Percentiles rank a stretch among this genome's conserved stretches.
phyloP scores from a whole-genome alignment of 2,797 vertebrate species.

The Simalia tracyae region DNA sequence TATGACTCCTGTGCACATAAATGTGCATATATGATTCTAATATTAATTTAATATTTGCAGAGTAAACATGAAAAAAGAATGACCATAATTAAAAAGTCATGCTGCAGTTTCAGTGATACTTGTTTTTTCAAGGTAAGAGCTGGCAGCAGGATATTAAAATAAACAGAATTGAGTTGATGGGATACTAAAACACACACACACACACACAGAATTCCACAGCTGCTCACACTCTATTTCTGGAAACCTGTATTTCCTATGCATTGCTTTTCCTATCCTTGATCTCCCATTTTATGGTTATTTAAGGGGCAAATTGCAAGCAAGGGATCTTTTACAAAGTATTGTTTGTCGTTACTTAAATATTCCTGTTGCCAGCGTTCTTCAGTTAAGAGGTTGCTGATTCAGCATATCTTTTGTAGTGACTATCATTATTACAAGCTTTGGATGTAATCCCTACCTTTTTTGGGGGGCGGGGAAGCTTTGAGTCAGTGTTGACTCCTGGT shows the following conservation, averaged over 20 bases:
- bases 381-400: neutral
- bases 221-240: constrained; percentile 68
- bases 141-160: constrained; percentile 71
- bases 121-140: constrained; percentile 66
- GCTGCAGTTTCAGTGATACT: constrained; percentile 42
- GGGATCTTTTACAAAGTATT: constrained; percentile 16
- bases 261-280: constrained; percentile 55
- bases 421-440: neutral
- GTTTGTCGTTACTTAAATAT: neutral
- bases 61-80: constrained; percentile 40
- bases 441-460: neutral
- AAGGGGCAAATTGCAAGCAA: constrained; percentile 38
- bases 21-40: constrained; percentile 12
- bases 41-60: constrained; percentile 12
- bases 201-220: constrained; percentile 51
- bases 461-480: neutral
- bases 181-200: neutral
- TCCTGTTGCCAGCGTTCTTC: neutral
- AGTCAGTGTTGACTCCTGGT: neutral
- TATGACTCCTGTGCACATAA: neutral
- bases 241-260: constrained; percentile 60
- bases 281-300: neutral
- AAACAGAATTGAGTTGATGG: constrained; percentile 68
- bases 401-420: neutral
- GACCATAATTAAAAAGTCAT: constrained; percentile 69